A percentile compares a stretch with the other conserved stretches of the same genome.
Conservation (phyloP, 1,140 invertebrate genomes). For the Tetramorium alpestre region DNA sequence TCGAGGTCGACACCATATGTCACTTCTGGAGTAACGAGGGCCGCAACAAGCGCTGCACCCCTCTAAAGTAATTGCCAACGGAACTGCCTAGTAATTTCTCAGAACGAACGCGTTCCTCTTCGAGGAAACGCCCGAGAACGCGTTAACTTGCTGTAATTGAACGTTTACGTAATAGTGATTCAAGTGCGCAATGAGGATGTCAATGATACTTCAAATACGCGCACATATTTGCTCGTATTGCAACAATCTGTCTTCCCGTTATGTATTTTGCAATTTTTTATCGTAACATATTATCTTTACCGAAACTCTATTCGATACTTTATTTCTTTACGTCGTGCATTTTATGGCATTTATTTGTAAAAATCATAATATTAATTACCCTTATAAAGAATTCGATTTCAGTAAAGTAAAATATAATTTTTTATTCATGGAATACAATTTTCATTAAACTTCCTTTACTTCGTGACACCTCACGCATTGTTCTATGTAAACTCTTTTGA, state of each 20-base stretch:
- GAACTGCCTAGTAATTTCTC: conserved; percentile 54
- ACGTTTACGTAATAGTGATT: conserved; percentile 42
- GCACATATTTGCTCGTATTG: conserved; percentile 2
- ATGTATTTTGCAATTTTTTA: conserved; percentile 8
- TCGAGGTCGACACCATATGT: conserved; percentile 80
- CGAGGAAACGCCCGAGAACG: conserved; percentile 11
- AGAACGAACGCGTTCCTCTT: conserved; percentile 39
- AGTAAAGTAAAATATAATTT: neutral
- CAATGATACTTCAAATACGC: conserved; percentile 20
- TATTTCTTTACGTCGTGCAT: neutral
- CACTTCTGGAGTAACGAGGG: conserved; percentile 62
- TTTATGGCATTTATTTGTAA: neutral
- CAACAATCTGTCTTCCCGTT: conserved; percentile 22
- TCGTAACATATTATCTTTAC: neutral
- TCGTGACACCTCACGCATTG: neutral
- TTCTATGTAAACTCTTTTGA: conserved; percentile 12
- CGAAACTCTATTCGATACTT: neutral
- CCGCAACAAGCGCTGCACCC: conserved; percentile 5
- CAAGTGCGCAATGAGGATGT: conserved; percentile 36
- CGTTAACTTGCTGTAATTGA: conserved; percentile 52
- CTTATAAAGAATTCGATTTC: neutral
- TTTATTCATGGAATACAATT: neutral
- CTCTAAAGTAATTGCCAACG: conserved; percentile 63
- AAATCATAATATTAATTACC: too few species aligned
- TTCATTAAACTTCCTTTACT: conserved; percentile 3